phyloP scores from a whole-genome alignment of 2,888 invertebrate genomes.

The Brachyptera risi region DNA sequence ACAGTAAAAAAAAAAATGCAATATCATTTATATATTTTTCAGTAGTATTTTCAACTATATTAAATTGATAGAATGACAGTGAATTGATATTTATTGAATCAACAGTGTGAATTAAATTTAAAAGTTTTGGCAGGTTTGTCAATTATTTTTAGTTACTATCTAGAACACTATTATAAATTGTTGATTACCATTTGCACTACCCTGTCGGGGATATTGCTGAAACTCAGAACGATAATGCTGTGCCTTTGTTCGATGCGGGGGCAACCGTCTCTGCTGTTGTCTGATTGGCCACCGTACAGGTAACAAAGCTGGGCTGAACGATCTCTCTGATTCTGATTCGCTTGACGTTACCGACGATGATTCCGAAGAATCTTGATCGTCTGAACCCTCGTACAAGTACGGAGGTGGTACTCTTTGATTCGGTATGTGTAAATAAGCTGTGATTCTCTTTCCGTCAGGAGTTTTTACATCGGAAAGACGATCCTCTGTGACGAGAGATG shows the following conservation, averaged over 20 bases:
- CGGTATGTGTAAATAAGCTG: slow-evolving; percentile 23
- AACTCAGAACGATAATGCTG: neutral
- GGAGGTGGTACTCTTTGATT: neutral
- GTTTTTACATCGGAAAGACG: neutral
- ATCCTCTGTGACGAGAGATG: neutral
- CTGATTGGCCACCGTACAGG: slow-evolving; percentile 26
- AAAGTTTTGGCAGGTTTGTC: too few species aligned
- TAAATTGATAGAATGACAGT: too few species aligned
- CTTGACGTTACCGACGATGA: slow-evolving; percentile 22
- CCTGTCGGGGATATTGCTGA: neutral
- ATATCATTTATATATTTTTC: too few species aligned
- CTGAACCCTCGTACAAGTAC: slow-evolving; percentile 27
- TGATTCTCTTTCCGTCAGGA: slow-evolving; percentile 9
- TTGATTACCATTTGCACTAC: neutral
- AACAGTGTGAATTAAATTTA: too few species aligned
- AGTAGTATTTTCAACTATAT: too few species aligned
- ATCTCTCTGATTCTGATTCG: slow-evolving; percentile 16
- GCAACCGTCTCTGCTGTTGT: slow-evolving; percentile 9
- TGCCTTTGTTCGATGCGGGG: slow-evolving; percentile 4
- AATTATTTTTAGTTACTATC: too few species aligned
- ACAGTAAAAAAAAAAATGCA: too few species aligned
- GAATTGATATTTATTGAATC: too few species aligned
- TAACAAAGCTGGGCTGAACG: slow-evolving; percentile 12
- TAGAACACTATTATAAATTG: too few species aligned
- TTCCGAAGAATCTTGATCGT: slow-evolving; percentile 27